Evolutionary conservation across 2,888 invertebrate genomes (phyloP).

Genomic region (Chamaedrilus cognettii): DNA sequence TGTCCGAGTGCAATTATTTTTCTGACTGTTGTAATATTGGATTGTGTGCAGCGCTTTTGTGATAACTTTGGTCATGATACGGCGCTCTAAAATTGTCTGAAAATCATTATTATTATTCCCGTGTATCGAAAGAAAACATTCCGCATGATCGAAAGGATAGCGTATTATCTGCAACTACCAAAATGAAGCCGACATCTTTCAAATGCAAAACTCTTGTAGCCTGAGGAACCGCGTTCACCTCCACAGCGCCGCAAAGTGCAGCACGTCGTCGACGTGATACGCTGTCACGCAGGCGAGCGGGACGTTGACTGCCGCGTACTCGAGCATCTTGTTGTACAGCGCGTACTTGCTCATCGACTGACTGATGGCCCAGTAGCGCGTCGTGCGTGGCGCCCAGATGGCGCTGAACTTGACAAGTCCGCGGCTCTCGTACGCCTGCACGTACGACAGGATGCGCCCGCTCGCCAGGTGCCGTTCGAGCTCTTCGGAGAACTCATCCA

Average conservation of each 20-base stretch:
- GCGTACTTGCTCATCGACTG: constrained; percentile 49
- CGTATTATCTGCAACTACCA: no score
- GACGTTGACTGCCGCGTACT: constrained; percentile 43
- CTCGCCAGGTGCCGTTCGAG: constrained; percentile 37
- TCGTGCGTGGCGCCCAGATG: constrained; percentile 41
- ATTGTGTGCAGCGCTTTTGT: no score
- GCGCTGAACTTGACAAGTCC: constrained; percentile 44
- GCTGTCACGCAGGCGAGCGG: constrained; percentile 43
- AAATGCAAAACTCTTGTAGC: no score
- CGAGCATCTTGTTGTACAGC: constrained; percentile 46
- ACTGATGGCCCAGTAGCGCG: constrained; percentile 44
- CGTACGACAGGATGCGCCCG: constrained; percentile 37
- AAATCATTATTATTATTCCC: no score
- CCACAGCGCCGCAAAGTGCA: constrained; percentile 51
- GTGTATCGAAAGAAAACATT: no score
- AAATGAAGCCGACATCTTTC: no score
- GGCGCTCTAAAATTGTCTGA: no score
- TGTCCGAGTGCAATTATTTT: no score
- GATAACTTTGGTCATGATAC: no score
- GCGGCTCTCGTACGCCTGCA: constrained; percentile 45
- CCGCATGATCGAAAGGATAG: no score
- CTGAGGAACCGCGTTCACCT: no score
- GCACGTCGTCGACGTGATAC: constrained; percentile 45
- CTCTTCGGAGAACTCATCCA: constrained; percentile 42
- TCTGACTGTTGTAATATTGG: no score